Evolutionary conservation across 2,888 invertebrate species (phyloP).

Genomic region (Tyria jacobaeae): DNA sequence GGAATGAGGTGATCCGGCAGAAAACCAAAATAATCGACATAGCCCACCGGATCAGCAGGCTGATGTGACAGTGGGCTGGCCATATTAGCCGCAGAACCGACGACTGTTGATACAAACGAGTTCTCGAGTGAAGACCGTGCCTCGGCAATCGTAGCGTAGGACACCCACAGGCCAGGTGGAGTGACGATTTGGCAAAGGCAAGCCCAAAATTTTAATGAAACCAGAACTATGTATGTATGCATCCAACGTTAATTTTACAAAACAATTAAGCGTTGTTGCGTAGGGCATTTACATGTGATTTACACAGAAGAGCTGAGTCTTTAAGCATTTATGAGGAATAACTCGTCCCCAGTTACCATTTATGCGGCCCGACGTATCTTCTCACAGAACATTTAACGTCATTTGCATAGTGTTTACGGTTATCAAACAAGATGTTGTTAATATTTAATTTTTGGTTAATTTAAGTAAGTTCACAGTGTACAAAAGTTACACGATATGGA

Average conservation of each 20-base stretch:
- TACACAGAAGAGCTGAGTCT: constrained; percentile 36
- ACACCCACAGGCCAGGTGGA: background rate
- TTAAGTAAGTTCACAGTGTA: background rate
- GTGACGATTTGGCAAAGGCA: constrained; percentile 1
- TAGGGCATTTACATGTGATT: constrained; percentile 41
- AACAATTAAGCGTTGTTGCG: constrained; percentile 41
- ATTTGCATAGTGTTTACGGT: constrained; percentile 50
- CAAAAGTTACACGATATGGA: background rate
- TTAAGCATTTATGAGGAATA: constrained; percentile 47
- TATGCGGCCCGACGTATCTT: constrained; percentile 48
- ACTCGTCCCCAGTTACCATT: constrained; percentile 33
- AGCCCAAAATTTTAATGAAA: constrained; percentile 16
- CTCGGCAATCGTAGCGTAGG: background rate
- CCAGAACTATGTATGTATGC: constrained; percentile 27
- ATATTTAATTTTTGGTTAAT: constrained; percentile 20
- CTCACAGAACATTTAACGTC: constrained; percentile 46
- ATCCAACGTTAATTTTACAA: constrained; percentile 32
- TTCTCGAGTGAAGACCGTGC: too few species aligned
- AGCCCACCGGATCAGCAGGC: too few species aligned
- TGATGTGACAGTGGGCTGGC: too few species aligned
- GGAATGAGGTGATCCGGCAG: too few species aligned
- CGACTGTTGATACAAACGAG: too few species aligned
- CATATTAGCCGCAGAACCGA: too few species aligned
- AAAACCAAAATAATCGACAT: too few species aligned
- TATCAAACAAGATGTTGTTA: constrained; percentile 27